These are phyloP conservation scores for Pycnonotus jocosus DNA, from an alignment of 2,113 vertebrate species.

Conservation along the genomic window DNA sequence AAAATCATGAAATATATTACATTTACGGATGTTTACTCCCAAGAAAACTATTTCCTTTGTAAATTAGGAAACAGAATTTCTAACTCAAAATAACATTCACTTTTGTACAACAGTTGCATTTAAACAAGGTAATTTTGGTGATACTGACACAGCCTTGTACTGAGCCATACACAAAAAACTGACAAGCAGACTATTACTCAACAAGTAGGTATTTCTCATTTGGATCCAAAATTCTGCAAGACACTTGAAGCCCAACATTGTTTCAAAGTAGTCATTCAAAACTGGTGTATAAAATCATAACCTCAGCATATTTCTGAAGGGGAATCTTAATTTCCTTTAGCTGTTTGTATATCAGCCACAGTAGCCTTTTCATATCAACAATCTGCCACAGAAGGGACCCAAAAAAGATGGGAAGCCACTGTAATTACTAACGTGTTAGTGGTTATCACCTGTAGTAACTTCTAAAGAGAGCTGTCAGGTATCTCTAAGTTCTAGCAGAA, in stretches of 20 bases:
- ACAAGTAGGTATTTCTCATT: background rate
- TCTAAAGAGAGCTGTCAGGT: background rate
- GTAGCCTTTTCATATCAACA: background rate
- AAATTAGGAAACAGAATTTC: slow-evolving; percentile 48
- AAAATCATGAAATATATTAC: background rate
- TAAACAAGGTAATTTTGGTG: slow-evolving; percentile 37
- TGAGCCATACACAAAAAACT: slow-evolving; percentile 25
- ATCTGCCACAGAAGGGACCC: background rate
- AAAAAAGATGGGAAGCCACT: background rate
- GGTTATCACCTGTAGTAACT: background rate
- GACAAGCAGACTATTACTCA: slow-evolving; percentile 11
- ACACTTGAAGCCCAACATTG: background rate
- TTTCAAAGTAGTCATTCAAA: slow-evolving; percentile 34
- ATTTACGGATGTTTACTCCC: slow-evolving; percentile 34
- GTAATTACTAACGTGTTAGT: background rate
- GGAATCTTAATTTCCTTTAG: background rate
- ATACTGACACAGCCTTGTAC: slow-evolving; percentile 40
- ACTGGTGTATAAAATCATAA: background rate
- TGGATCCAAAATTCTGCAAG: background rate
- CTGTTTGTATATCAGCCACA: background rate
- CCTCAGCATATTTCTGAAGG: background rate
- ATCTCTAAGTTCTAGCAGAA: background rate
- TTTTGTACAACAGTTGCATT: slow-evolving; percentile 51
- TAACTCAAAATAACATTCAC: slow-evolving; percentile 57
- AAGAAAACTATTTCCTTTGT: slow-evolving; percentile 38